Evolutionary conservation across 2,888 invertebrate genomes (phyloP), one percentile per base, ranked within the genome.

Genomic region (Carpatolechia fugitivella): DNA sequence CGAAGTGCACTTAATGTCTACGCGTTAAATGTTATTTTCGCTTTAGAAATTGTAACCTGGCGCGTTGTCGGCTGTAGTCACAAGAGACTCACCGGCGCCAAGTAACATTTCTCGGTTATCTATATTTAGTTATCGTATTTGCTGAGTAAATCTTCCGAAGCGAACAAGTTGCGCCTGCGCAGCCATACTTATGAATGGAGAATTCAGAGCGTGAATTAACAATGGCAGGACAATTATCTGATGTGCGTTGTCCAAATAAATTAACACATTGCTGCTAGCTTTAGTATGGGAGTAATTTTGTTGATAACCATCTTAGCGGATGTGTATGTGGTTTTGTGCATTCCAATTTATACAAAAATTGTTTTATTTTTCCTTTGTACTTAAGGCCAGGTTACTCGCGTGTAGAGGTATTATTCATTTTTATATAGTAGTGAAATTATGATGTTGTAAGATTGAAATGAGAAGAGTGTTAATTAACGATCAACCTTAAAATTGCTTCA

Each of bases 201-300:
- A 83, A 85, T 83, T 81, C 71, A 79, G 85, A 87, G 82, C 85
- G 84, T 81, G 81, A 84, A 78, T 69, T 74, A 73, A 80, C 80
- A 85, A 80, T 80, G 62, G 73, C 70, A 71, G 69, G 66, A 68
- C 73, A 76, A 72, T 78, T 75, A 76, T 66, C 61, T 63, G 60
- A 20, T 35, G 36, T 29, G 18, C 16, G 41, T 6, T n/a, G 40
- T n/a, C 41, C n/a, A 41, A 52, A 52, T 52, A 41, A 52, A 52
- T 52, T 38, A 50, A 50, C 38, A 38, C 49, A 36, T 49, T 20
- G 35, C 14, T 29, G 29, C 11, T n/a, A 33, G 33, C n/a, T 24
- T 24, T 24, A 24, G 24, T 44, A n/a, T 29, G 29, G 20, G 29
- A 44, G 44, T 24, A 24, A 44, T 44, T 44, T 44, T 5, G 44